Evolutionary conservation across 1,140 invertebrate species (phyloP).

Genomic region (Magallana gigas): DNA sequence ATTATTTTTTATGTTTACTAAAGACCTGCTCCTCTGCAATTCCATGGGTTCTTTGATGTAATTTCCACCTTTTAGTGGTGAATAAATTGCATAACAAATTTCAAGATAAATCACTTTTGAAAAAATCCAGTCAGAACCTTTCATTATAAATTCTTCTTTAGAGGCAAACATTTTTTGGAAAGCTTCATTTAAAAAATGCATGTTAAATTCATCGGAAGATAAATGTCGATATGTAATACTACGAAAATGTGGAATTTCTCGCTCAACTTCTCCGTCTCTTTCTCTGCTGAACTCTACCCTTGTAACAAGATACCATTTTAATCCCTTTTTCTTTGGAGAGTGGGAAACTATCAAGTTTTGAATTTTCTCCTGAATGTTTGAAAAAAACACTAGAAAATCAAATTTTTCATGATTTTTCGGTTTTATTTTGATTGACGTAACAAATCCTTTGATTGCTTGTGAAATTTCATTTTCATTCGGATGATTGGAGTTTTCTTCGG

Average conservation of each 20-base stretch:
- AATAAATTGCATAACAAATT: conserved; percentile 28
- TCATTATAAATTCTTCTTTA: conserved; percentile 45
- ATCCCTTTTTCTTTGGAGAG: conserved; percentile 8
- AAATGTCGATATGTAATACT: conserved; percentile 22
- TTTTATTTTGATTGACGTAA: background rate
- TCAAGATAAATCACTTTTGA: conserved; percentile 31
- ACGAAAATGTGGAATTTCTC: conserved; percentile 32
- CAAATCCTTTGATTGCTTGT: conserved; percentile 20
- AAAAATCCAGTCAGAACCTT: conserved; percentile 40
- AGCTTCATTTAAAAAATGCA: background rate
- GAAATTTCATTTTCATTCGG: background rate
- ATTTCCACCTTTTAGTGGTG: conserved; percentile 33
- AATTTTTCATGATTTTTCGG: conserved; percentile 3
- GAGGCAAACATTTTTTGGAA: conserved; percentile 40
- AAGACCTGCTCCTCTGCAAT: conserved; percentile 47
- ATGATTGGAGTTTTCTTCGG: background rate
- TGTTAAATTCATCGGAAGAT: background rate
- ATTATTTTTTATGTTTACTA: conserved; percentile 22
- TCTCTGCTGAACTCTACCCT: conserved; percentile 32
- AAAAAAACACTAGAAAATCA: conserved; percentile 26
- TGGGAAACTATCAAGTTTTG: background rate
- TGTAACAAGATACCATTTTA: conserved; percentile 36
- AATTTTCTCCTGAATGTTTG: conserved; percentile 15
- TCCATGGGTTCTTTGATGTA: conserved; percentile 43
- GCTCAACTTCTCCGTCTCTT: conserved; percentile 16